A percentile compares a stretch with the other conserved stretches of the same genome.
Evolutionary conservation across 2,888 invertebrate species (phyloP).

Genomic region (Rapana venosa): DNA sequence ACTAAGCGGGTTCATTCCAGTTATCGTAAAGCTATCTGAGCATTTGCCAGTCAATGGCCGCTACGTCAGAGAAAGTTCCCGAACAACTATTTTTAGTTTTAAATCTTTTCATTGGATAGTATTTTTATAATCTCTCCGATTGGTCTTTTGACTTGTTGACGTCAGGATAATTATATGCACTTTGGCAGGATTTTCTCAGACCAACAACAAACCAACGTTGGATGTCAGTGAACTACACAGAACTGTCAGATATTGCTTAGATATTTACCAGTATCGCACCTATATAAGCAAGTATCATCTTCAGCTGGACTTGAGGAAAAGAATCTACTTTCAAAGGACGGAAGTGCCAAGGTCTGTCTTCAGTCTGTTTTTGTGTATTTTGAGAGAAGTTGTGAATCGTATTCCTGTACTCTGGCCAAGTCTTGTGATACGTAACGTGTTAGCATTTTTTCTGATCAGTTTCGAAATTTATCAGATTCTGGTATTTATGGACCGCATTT

Average conservation of each 20-base stretch:
- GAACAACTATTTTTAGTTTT: conserved; percentile 39
- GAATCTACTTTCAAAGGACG: background rate
- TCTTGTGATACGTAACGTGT: background rate
- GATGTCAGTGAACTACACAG: background rate
- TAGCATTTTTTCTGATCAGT: background rate
- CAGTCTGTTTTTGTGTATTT: background rate
- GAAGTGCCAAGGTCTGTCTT: conserved; percentile 11
- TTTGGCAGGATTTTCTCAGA: conserved; percentile 37
- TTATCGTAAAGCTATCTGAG: background rate
- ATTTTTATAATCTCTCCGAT: conserved; percentile 24
- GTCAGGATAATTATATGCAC: conserved; percentile 25
- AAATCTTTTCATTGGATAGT: background rate
- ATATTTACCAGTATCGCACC: background rate
- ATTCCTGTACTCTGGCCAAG: background rate
- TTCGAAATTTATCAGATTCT: background rate
- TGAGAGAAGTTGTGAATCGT: background rate
- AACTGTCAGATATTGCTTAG: background rate
- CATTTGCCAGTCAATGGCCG: background rate
- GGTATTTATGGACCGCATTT: background rate
- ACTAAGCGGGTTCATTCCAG: background rate
- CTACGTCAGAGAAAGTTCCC: conserved; percentile 35
- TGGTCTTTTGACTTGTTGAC: background rate
- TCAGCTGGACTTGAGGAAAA: background rate
- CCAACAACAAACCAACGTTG: conserved; percentile 40
- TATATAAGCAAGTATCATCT: background rate